Percentiles rank a stretch among this genome's conserved stretches.
These are phyloP conservation scores for Echinarachnius parma DNA, from an alignment of 53 echinoderm and acorn worm species.

Conservation along the genomic window DNA sequence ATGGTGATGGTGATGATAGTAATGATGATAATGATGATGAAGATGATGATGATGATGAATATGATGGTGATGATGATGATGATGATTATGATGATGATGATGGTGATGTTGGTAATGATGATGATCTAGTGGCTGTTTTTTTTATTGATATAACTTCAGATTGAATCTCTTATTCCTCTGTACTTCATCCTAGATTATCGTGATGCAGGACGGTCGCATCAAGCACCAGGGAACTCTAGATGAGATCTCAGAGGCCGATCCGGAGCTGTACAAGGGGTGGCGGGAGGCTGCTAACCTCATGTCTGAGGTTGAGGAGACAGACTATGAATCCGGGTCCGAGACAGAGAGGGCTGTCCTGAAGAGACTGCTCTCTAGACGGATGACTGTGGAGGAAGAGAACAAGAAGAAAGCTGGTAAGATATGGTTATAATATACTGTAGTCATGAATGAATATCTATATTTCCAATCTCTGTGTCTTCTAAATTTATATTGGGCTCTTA, in stretches of 20 bases:
- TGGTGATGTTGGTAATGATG: background rate
- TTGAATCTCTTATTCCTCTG: no score
- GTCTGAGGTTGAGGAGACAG: constrained; percentile 34
- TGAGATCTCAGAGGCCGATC: constrained; percentile 70
- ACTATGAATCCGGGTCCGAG: constrained; percentile 26
- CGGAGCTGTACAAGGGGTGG: constrained; percentile 56
- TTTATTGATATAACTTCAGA: no score
- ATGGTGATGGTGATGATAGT: no score
- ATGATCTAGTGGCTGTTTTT: no score
- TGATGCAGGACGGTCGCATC: constrained; percentile 79
- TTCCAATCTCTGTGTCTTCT: no score
- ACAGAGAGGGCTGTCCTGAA: constrained; percentile 53
- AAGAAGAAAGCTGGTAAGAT: constrained; percentile 46
- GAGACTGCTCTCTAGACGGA: constrained; percentile 66
- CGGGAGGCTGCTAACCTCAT: background rate
- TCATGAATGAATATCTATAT: no score
- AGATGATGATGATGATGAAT: no score
- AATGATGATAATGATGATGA: no score
- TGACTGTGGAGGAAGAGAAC: constrained; percentile 48
- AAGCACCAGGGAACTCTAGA: constrained; percentile 78
- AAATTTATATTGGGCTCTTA: no score
- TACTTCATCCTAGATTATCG: constrained; percentile 87
- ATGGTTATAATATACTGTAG: no score
- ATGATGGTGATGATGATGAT: background rate
- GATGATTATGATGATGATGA: background rate